Base-by-base conservation (phyloP, 1,140 invertebrate species). In the Sycophaga agraensis region DNA sequence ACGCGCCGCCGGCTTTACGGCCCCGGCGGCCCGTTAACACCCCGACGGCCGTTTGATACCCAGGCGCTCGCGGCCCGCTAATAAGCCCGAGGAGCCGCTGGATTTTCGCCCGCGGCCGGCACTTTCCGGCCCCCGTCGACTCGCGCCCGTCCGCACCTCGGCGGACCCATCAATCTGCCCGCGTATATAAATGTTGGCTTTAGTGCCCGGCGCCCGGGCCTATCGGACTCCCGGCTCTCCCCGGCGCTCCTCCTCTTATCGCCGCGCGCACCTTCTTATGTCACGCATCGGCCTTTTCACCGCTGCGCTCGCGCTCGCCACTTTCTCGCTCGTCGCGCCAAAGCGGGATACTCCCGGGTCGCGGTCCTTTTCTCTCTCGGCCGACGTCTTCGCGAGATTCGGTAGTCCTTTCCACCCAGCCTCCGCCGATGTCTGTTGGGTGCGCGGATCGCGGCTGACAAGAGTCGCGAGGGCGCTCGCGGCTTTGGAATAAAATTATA, bases 21-120 rank as follows among this genome's bases (percentile, higher is more conserved):
- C 22, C 50, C 48, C 48, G 31, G 56, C 56, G 50, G 42, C 61
- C 61, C 63, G 64, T 71, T 73, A 73, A 73, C 71, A 73, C 66
- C 58, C 65, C 49, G 58, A 68, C 61, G 65, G 56, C 56, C 60
- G 64, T 69, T 70, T 69, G 68, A 72, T 72, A 63, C 53, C 59
- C 49, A 21, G 37, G 17, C n/a, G n/a, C n/a, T n/a, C n/a, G n/a
- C n/a, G n/a, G n/a, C n/a, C n/a, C n/a, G n/a, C n/a, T n/a, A n/a
- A n/a, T n/a, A n/a, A n/a, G n/a, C n/a, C n/a, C n/a, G n/a, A n/a
- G n/a, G n/a, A n/a, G n/a, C n/a, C n/a, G n/a, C n/a, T n/a, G n/a
- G n/a, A n/a, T n/a, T n/a, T n/a, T n/a, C n/a, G n/a, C n/a, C n/a
- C n/a, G n/a, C n/a, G n/a, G n/a, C n/a, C n/a, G n/a, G n/a, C n/a